Evolutionary conservation across 2,113 vertebrate genomes (phyloP).

Genomic region (Ranitomeya variabilis): DNA sequence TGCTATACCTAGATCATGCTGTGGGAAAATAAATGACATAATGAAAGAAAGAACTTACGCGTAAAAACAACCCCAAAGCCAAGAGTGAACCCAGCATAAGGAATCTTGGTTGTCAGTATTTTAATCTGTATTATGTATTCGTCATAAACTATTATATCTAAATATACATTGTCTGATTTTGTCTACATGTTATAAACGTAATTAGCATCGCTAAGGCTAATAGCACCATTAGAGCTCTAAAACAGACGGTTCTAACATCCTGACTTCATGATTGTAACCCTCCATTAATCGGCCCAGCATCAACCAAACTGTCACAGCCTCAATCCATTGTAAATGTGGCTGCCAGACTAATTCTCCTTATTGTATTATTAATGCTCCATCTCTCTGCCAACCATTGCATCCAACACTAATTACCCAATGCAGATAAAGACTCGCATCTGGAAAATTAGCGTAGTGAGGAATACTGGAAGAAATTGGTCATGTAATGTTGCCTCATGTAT

Average conservation of each 20-base stretch:
- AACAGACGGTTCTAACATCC: neutral
- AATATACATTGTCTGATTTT: neutral
- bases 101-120: neutral
- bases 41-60: neutral
- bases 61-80: neutral
- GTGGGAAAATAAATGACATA: neutral
- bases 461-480: neutral
- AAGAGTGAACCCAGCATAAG: neutral
- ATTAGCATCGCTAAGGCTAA: neutral
- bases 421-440: constrained; percentile 12
- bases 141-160: neutral
- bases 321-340: constrained; percentile 11
- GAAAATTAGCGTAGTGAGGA: neutral
- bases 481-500: neutral
- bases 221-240: neutral
- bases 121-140: neutral
- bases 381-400: constrained; percentile 19
- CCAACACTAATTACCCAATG: constrained; percentile 2
- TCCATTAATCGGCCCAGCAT: constrained; percentile 18
- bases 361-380: constrained; percentile 36
- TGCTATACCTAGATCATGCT: neutral
- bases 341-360: constrained; percentile 33
- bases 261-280: neutral
- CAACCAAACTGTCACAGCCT: constrained; percentile 27
- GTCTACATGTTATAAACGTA: neutral